These are phyloP conservation scores for Lucilia cuprina DNA, from an alignment of 1,140 invertebrate genomes.

Conservation along the genomic window DNA sequence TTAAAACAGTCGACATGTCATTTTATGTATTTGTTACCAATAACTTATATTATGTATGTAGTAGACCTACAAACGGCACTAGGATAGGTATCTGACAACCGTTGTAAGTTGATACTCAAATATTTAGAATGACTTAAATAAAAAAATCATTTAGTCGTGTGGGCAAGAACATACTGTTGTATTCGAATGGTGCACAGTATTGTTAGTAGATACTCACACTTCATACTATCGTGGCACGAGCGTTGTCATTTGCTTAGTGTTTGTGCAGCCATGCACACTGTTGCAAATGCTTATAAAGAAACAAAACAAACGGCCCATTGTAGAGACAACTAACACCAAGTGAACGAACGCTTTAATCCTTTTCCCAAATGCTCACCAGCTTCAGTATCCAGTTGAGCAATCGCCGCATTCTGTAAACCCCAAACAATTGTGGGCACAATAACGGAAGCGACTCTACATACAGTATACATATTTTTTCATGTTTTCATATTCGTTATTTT, in stretches of 20 bases:
- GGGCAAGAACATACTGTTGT: no score
- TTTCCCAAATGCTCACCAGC: background rate
- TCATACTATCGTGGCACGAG: background rate
- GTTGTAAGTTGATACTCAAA: no score
- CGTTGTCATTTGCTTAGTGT: constrained; percentile 19
- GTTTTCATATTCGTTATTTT: constrained; percentile 15
- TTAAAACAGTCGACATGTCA: no score
- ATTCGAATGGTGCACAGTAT: no score
- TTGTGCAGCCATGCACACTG: constrained; percentile 22
- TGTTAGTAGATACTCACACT: background rate
- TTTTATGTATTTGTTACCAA: no score
- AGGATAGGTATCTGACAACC: no score
- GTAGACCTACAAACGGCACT: no score
- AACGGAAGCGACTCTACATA: constrained; percentile 11
- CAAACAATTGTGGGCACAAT: constrained; percentile 6
- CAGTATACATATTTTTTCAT: background rate
- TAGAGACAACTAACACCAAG: constrained; percentile 8
- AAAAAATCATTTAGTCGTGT: no score
- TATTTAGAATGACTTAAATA: no score
- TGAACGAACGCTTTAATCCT: background rate
- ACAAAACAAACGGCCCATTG: background rate
- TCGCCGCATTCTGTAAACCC: constrained; percentile 7
- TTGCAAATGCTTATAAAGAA: background rate
- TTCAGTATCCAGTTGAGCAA: background rate
- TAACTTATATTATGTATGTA: no score